Base-by-base conservation (phyloP, 2,797 vertebrate species). In the Orestias chungarensis region DNA sequence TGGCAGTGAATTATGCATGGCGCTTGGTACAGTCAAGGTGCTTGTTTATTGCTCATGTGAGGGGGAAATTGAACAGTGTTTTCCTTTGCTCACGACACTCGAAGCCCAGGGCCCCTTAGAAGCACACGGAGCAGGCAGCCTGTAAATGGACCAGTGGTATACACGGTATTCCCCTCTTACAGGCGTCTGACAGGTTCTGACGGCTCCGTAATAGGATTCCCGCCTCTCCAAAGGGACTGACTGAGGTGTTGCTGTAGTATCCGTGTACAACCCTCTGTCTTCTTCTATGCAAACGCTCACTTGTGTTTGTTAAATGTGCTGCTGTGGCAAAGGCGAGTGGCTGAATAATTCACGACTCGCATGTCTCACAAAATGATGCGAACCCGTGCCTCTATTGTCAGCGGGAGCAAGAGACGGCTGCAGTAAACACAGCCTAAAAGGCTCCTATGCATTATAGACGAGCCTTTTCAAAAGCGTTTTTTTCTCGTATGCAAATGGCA, bases 1-100 rank as follows among this genome's bases (percentile, higher is more conserved):
- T 91, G 90, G 88, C 92, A 88, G 86, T 98, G 94, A 97, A 97
- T 98, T 96, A 97, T 98, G 96, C 95, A 98, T 96, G 93, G 92
- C 82, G 66, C 83, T 62, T 52, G 82, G 82, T 94, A 95, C 94
- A 94, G 95, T 93, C 88, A 67, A 93, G 93, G 89, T 90, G 92
- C 95, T 93, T 95, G 94, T 96, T 95, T 96, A 93, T 79, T 88
- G 91, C 90, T 89, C 85, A 89, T 88, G 90, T 92, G 93, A 94
- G 82, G 93, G n/a, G 95, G 95, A 96, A 95, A 96, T 96, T 96
- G 81, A 92, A 92, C 87, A 83, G 86, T 90, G 85, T 92, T 86
- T 86, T 89, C 83, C 81, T 86, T 78, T 89, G 77, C 89, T 89
- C 68, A 61, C 85, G 88, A 91, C 82, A 83, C 84, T 90, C 73